A percentile compares a stretch with the other conserved stretches of the same genome.
phyloP scores from a whole-genome alignment of 2,888 invertebrate genomes.

The Pachycephus smyrnensis region DNA sequence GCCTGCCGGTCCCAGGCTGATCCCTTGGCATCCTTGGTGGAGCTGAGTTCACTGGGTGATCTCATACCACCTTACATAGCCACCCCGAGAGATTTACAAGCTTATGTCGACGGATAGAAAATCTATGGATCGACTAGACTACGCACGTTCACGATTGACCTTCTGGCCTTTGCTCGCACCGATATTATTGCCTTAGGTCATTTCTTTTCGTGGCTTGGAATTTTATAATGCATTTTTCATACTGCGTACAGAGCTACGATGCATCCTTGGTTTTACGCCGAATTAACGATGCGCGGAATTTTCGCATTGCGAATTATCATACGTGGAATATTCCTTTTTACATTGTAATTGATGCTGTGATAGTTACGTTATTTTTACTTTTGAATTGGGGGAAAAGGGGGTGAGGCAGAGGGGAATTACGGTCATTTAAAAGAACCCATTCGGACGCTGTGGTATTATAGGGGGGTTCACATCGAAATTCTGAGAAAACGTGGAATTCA shows the following conservation, averaged over 20 bases:
- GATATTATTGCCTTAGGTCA: background rate
- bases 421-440: too few relatives aligned
- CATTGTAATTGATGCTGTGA: background rate
- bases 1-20: background rate
- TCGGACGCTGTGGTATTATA: too few relatives aligned
- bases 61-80: background rate
- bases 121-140: background rate
- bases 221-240: constrained; percentile 35
- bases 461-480: background rate
- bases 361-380: background rate
- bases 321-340: background rate
- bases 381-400: too few relatives aligned
- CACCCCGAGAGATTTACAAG: background rate
- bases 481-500: background rate
- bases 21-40: background rate
- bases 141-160: background rate
- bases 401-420: too few relatives aligned
- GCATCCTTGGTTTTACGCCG: background rate
- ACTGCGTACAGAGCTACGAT: background rate
- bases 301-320: background rate
- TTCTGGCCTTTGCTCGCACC: background rate
- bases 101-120: background rate
- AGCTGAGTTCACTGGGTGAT: background rate
- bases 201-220: constrained; percentile 27
- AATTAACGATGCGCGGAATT: background rate